Evolutionary conservation across 2,888 invertebrate species (phyloP).

Genomic region (Coelogynopora nodosa): DNA sequence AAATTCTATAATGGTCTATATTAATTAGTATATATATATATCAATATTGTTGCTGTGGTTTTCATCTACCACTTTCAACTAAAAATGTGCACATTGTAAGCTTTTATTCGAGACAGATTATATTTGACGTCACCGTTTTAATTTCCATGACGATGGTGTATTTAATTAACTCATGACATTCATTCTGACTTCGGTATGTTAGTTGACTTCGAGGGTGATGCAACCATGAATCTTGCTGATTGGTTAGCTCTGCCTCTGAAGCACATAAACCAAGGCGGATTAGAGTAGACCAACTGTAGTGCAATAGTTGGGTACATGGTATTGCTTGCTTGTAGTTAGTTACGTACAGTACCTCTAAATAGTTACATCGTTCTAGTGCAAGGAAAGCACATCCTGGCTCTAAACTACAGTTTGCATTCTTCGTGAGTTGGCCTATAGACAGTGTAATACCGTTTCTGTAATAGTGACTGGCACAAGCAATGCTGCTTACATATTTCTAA

Average conservation of each 20-base stretch:
- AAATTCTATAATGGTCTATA: too few relatives aligned
- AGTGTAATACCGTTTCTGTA: not conserved
- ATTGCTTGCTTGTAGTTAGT: not conserved
- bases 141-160: not conserved
- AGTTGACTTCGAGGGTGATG: not conserved
- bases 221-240: not conserved
- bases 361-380: not conserved
- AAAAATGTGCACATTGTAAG: too few relatives aligned
- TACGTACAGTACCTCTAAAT: not conserved
- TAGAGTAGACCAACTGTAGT: not conserved
- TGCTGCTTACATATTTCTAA: not conserved
- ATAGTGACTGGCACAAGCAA: not conserved
- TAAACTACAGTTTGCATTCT: conserved; percentile 1
- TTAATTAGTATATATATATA: too few relatives aligned
- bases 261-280: not conserved
- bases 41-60: too few relatives aligned
- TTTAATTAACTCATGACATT: not conserved
- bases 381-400: not conserved
- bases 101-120: not conserved
- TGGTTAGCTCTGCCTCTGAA: not conserved
- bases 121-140: not conserved
- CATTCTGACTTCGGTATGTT: not conserved
- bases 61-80: too few relatives aligned
- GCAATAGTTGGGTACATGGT: not conserved
- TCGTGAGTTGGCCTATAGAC: not conserved